These are phyloP conservation scores for Neotragus pygmaeus DNA, from an alignment of 2,113 vertebrate genomes.

Conservation along the genomic window DNA sequence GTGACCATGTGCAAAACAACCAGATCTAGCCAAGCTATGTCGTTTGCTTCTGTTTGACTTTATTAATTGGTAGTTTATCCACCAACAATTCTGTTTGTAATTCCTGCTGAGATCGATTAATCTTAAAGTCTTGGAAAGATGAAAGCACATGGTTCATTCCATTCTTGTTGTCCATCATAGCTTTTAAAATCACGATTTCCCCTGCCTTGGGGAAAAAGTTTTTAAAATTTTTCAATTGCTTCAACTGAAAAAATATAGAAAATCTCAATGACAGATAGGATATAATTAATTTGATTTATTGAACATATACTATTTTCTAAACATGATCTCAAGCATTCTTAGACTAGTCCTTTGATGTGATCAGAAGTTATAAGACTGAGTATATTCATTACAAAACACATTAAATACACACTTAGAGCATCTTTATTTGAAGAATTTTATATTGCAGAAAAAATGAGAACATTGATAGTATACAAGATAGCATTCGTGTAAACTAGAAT, in stretches of 20 bases:
- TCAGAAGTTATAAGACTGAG: neutral
- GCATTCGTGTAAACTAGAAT: neutral
- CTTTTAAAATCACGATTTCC: neutral
- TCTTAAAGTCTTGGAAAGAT: neutral
- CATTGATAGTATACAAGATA: neutral
- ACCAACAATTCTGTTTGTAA: neutral
- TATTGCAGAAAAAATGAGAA: neutral
- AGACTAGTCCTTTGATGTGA: neutral
- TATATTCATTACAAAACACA: neutral
- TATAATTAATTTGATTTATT: neutral
- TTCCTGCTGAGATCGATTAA: constrained; percentile 6
- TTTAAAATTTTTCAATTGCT: neutral
- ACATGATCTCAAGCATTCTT: neutral
- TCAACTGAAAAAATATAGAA: neutral
- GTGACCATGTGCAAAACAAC: neutral
- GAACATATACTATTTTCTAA: neutral
- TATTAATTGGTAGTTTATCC: neutral
- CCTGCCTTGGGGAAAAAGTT: neutral
- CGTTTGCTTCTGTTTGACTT: neutral
- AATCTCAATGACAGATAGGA: neutral
- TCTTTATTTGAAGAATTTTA: neutral
- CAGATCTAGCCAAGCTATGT: neutral
- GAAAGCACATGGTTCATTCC: neutral
- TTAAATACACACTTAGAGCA: neutral
- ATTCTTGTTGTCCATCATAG: neutral